Percentiles rank a stretch among this genome's conserved stretches.
These are phyloP conservation scores for Teleiodes luculella DNA, from an alignment of 2,888 invertebrate genomes.

Conservation along the genomic window DNA sequence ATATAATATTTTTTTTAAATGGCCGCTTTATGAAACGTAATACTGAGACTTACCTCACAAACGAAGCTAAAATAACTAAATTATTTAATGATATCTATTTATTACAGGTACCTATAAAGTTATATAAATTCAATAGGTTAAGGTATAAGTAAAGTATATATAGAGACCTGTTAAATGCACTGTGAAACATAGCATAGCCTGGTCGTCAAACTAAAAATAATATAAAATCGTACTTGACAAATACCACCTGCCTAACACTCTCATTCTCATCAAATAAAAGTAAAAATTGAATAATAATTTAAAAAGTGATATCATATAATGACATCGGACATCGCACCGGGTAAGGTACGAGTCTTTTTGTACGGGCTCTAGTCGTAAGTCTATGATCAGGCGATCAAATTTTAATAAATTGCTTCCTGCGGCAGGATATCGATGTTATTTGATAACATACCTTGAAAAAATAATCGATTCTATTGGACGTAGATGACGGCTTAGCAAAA, in stretches of 20 bases:
- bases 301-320: slow-evolving; percentile 21
- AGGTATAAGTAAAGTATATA: too few species aligned
- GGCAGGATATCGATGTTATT: slow-evolving; percentile 46
- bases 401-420: slow-evolving; percentile 71
- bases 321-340: slow-evolving; percentile 27
- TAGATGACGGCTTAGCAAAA: too few species aligned
- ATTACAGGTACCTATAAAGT: too few species aligned
- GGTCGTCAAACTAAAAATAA: background rate
- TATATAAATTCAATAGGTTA: too few species aligned
- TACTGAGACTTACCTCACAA: too few species aligned
- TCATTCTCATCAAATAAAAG: slow-evolving; percentile 24
- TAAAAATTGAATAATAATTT: slow-evolving; percentile 22
- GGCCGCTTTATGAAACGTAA: too few species aligned
- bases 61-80: too few species aligned
- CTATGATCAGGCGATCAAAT: slow-evolving; percentile 56
- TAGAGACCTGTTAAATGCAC: too few species aligned
- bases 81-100: too few species aligned
- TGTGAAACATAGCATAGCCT: too few species aligned
- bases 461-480: too few species aligned
- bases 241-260: slow-evolving; percentile 31
- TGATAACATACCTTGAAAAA: slow-evolving; percentile 17
- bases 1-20: too few species aligned
- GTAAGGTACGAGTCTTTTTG: slow-evolving; percentile 51
- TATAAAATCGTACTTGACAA: slow-evolving; percentile 22
- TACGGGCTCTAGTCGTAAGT: slow-evolving; percentile 29